Percentiles rank a stretch among this genome's conserved stretches.
phyloP scores from a whole-genome alignment of 2,888 invertebrate genomes.

The Megamerina dolium region DNA sequence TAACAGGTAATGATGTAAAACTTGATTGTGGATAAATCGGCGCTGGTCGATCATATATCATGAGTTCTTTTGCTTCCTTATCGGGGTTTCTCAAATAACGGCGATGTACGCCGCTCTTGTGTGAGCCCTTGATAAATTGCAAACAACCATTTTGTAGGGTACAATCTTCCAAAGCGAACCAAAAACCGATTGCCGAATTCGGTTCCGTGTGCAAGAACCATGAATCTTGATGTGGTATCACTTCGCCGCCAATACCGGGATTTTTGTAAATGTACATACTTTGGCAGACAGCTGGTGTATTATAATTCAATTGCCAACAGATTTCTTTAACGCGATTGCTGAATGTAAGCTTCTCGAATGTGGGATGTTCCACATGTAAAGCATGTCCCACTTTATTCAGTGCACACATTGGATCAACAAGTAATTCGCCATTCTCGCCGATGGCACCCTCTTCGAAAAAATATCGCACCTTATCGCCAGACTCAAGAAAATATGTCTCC shows the following conservation, averaged over 20 bases:
- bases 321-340: slow-evolving; percentile 74
- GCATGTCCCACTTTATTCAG: slow-evolving; percentile 87
- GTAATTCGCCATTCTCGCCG: slow-evolving; percentile 65
- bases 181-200: slow-evolving; percentile 75
- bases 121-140: slow-evolving; percentile 87
- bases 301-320: slow-evolving; percentile 65
- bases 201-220: slow-evolving; percentile 84
- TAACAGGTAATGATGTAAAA: slow-evolving; percentile 74
- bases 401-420: slow-evolving; percentile 60
- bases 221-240: slow-evolving; percentile 78
- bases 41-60: slow-evolving; percentile 64
- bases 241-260: slow-evolving; percentile 83
- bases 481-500: slow-evolving; percentile 82
- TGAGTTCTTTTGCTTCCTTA: slow-evolving; percentile 53
- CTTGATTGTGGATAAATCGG: slow-evolving; percentile 66
- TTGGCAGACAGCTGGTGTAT: slow-evolving; percentile 81
- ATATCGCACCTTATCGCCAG: slow-evolving; percentile 83
- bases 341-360: slow-evolving; percentile 67
- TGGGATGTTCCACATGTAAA: slow-evolving; percentile 30
- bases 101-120: slow-evolving; percentile 73
- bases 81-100: slow-evolving; percentile 64
- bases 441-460: slow-evolving; percentile 86
- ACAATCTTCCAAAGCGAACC: slow-evolving; percentile 95
- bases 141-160: slow-evolving; percentile 91
- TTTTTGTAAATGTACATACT: slow-evolving; percentile 99